These are phyloP conservation scores for Probosciger aterrimus DNA, from an alignment of 2,113 vertebrate genomes.

Conservation along the genomic window DNA sequence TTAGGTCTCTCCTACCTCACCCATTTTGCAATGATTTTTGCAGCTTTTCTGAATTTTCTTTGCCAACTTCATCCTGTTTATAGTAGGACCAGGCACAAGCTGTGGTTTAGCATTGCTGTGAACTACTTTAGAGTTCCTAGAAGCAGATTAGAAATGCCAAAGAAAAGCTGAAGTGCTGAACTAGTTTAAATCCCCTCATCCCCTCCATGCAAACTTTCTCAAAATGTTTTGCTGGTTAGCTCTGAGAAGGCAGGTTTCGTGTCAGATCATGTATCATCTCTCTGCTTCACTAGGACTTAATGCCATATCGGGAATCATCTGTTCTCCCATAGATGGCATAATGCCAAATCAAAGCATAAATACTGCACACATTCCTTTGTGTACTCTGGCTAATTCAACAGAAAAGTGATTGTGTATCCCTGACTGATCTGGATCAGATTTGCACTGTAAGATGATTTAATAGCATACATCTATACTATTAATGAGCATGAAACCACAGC, in stretches of 20 bases:
- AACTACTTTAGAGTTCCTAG: not conserved
- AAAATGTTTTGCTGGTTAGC: not conserved
- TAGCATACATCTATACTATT: not conserved
- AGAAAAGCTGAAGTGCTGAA: not conserved
- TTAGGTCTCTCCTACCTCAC: not conserved
- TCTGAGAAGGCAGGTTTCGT: not conserved
- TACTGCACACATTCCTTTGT: not conserved
- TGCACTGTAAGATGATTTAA: not conserved
- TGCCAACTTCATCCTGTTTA: not conserved
- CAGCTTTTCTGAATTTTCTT: not conserved
- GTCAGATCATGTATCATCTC: not conserved
- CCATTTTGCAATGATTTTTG: not conserved
- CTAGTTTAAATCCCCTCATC: not conserved
- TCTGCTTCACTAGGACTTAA: not conserved
- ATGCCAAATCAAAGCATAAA: constrained; percentile 5
- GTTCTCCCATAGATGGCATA: not conserved
- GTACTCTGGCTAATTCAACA: constrained; percentile 18
- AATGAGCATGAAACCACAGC: constrained; percentile 21
- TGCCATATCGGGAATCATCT: not conserved
- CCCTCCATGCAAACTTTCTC: not conserved
- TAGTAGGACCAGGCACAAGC: not conserved
- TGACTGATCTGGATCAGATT: not conserved
- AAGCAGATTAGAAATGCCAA: not conserved
- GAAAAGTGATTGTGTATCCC: not conserved
- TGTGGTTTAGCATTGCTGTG: not conserved